Evolutionary conservation across 2,797 vertebrate species (phyloP), one percentile per base, ranked within the genome.

Genomic region (Phalanger gymnotis): DNA sequence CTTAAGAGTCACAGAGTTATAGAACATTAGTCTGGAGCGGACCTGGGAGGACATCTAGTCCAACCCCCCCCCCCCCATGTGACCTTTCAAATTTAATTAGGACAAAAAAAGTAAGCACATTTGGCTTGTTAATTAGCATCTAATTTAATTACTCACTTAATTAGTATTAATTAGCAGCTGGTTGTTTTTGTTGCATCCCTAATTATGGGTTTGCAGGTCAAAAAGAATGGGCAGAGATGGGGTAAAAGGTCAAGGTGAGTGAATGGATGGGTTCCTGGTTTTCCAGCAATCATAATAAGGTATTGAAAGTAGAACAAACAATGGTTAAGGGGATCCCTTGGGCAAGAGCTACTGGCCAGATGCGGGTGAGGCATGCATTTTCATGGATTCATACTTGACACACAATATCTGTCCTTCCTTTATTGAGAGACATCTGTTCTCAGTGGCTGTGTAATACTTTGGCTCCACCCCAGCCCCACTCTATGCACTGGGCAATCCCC

Each of bases 111-210:
- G 92, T 91, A 95, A 96, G 91, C 57, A 94, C 92, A 94, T 95
- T 73, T 34, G 94, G 94, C 93, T 97, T 96, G 97, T 97, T 28
- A 96, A 96, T 94, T 94, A 95, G 95, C 87, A 95, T 95, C 97
- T 96, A 95, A 93, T 96, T 95, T 96, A 96, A 96, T 95, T 95
- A 89, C 47, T 95, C 61, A 92, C 90, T 95, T 97, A 97, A 97
- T 97, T 97, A 96, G 96, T 96, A 96, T 96, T 96, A 96, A 98
- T 98, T 97, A 97, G 94, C 94, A 95, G 94, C 95, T 95, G 28
- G n/a, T 95, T 95, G 95, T 95, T 97, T 97, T 96, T 97, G 94
- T 95, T 96, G 94, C 96, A 92, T 96, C 58, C 22, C 93, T 98
- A 96, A 97, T 97, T 94, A 95, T 95, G 95, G 92, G 96, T 95